phyloP scores from a whole-genome alignment of 2,797 vertebrate genomes.

The Rhynchotus rufescens region DNA sequence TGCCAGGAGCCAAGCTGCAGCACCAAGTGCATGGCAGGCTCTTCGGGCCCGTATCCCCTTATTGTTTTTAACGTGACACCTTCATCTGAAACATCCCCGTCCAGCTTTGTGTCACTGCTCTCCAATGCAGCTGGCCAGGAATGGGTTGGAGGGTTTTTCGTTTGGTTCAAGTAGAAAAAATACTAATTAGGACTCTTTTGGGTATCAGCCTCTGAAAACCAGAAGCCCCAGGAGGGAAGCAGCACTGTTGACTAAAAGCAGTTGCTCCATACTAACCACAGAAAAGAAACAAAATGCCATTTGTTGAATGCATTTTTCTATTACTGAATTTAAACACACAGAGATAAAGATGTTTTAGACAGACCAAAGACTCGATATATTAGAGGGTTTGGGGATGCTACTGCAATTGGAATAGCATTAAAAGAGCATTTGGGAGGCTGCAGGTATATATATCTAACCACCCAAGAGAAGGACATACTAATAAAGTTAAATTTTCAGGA shows the following conservation, averaged over 20 bases:
- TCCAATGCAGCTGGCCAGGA: neutral
- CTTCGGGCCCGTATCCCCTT: neutral
- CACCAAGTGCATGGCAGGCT: neutral
- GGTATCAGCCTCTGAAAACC: neutral
- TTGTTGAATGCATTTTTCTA: neutral
- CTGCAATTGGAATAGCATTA: neutral
- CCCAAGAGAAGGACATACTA: neutral
- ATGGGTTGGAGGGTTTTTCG: neutral
- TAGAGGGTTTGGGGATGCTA: neutral
- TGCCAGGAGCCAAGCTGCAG: neutral
- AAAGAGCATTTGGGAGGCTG: neutral
- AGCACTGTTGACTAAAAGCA: neutral
- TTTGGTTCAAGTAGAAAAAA: neutral
- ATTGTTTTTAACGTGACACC: neutral
- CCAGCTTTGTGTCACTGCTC: neutral
- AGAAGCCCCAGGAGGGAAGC: neutral
- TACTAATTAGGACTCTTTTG: neutral
- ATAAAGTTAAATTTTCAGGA: conserved; percentile 11
- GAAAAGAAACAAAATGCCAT: neutral
- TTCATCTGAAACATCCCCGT: neutral
- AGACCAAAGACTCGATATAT: neutral
- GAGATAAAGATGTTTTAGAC: neutral
- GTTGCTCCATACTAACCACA: neutral
- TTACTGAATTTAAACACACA: neutral
- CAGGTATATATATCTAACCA: neutral